Evolutionary conservation across 2,113 vertebrate genomes (phyloP), one percentile per base, ranked within the genome.

Genomic region (Oostethus manadensis): DNA sequence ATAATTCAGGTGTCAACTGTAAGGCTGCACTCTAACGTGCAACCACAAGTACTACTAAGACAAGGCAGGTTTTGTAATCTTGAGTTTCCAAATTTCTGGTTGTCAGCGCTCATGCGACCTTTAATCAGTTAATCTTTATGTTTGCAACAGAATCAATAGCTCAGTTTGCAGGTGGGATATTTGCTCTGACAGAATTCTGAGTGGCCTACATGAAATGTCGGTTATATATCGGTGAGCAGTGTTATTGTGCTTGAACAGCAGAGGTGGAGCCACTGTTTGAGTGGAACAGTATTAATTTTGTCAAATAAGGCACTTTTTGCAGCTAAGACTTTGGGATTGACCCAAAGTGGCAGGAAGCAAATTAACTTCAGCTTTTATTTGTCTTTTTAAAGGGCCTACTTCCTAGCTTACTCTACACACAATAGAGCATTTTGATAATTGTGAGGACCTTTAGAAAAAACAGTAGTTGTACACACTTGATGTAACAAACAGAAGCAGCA

Each of bases 1-100:
- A 86, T 85, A 75, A 82, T 83, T 85, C 66, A 71, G 76, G 67
- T 58, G 70, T 45, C 0, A 38, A 64, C 66, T 71, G 50, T 59
- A 55, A 66, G 33, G n/a, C 54, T 29, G 45, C 61, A 33, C n/a
- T n/a, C 47, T 50, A 14, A 7, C 1, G 8, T 6, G 23, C 23
- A 26, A 3, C 23, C 23, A 38, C 38, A 42, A 42, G 4, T 42
- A 42, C 38, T 42, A 3, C 38, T 42, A 14, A 42, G 13, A 42
- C 14, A 14, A 42, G 38, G 14, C 16, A 17, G 50, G 4, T 33
- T 51, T 33, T 29, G 26, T 33, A 42, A 33, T 14, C 29, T 29
- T 21, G 10, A 18, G 15, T 6, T 9, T 46, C n/a, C 45, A 46
- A 1, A 40, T 58, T 46, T 48, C 14, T 48, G 38, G 46, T 35